Evolutionary conservation across 1,140 invertebrate genomes (phyloP), one percentile per base, ranked within the genome.

Genomic region (Leguminivora glycinivorella): DNA sequence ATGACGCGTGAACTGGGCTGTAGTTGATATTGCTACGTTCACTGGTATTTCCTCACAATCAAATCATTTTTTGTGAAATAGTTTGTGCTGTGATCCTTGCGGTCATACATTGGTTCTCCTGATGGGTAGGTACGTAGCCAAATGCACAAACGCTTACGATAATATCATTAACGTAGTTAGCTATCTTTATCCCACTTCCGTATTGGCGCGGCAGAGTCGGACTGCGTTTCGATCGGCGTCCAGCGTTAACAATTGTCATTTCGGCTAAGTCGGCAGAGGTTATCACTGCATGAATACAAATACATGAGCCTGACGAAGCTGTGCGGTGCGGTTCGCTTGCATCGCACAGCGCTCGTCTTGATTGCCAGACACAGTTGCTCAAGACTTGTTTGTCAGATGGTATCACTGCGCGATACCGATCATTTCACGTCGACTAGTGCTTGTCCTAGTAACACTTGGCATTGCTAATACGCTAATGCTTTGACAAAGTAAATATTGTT

Each of bases 361-460:
- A 63, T 63, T 52, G 25, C 26, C 26, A 63, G 58, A 63, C 22
- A 24, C 58, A 63, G 25, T 29, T 63, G 24, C 58, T 63, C 25
- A 63, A 63, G 58, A 31, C 26, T 29, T 17, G 58, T 31, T 63
- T 17, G 58, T 63, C 22, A 63, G 58, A 63, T 63, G 10, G 25
- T 63, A 63, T 63, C 58, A 29, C 26, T 31, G 58, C 25, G 7
- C 58, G 47, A 52, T 52, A 52, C 47, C 47, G n/a, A 63, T 63
- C 58, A 63, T 31, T 29, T 52, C 47, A 52, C 47, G 47, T 52
- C 47, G 47, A 22, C 17, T 52, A 22, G 47, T 29, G 6, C 14
- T 63, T 63, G 58, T 63, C 58, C 58, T 63, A 63, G 26, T 63
- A 63, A 63, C 58, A 63, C 25, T 63, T 63, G 25, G 58, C 58